Base-by-base conservation (phyloP, 1,140 invertebrate species). In the Papilio aristodemus region DNA sequence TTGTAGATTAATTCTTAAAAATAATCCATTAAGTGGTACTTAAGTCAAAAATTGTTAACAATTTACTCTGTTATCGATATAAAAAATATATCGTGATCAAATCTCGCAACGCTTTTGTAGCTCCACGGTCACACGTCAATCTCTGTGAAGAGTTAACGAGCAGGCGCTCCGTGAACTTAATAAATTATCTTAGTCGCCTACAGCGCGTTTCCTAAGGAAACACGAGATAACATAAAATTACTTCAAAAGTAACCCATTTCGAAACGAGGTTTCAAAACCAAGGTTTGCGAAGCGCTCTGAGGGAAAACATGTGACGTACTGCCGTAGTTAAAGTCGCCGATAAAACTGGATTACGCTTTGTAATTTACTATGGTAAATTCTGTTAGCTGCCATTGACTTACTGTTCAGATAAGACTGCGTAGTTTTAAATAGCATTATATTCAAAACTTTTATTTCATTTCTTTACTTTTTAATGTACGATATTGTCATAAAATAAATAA, bases 221-320 rank as follows among this genome's bases (percentile, higher is more conserved):
- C 66, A 58, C 62, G 64, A 73, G 72, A 71, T 78, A 84, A 83
- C 74, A 71, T 81, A 78, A 83, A 84, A 80, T 78, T 78, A 79
- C 78, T 80, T 86, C 81, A 82, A 83, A 78, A 80, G 78, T 74
- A 77, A 85, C 80, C 84, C 75, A 80, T 32, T 76, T 79, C 46
- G 69, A 74, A 81, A 77, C 71, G 63, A 68, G 77, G 76, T 81
- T 83, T 75, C 58, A 71, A 72, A 81, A 70, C 71, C 84, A 86
- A 83, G 84, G 81, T 78, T 69, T 74, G 46, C 32, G 37, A 71
- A 36, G 43, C 19, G 62, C 66, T 69, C 59, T 74, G 71, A 75
- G 74, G 69, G 43, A 71, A 78, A 74, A 68, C 77, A 72, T 71
- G 70, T 71, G 75, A 77, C 71, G 76, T 72, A 72, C 70, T 70